Conservation (phyloP, 2,797 vertebrate genomes). For the Coluber constrictor region DNA sequence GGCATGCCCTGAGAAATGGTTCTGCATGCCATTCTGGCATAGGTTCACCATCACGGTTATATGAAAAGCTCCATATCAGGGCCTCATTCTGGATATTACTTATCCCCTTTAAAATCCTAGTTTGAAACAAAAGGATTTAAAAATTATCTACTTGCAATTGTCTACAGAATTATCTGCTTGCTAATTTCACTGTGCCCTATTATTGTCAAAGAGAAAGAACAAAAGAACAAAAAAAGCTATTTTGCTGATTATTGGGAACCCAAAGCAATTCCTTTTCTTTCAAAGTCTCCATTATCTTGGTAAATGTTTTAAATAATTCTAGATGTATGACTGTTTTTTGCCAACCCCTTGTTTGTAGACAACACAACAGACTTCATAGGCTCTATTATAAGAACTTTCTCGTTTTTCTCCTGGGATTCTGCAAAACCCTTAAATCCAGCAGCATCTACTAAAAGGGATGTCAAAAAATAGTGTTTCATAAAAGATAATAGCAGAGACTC, state of each 20-base stretch:
- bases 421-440: background rate
- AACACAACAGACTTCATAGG: background rate
- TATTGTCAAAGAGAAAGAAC: background rate
- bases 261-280: background rate
- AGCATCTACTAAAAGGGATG: too few species aligned
- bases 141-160: too few species aligned
- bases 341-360: background rate
- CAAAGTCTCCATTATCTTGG: background rate
- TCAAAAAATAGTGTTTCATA: background rate
- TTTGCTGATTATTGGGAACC: background rate
- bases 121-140: background rate
- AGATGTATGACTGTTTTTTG: background rate
- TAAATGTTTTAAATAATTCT: background rate
- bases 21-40: too few species aligned
- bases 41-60: background rate
- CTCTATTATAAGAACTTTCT: too few species aligned
- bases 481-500: background rate
- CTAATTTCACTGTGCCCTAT: background rate
- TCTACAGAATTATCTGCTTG: background rate
- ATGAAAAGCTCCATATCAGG: background rate
- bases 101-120: background rate
- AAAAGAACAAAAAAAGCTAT: background rate
- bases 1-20: too few species aligned
- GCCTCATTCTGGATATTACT: background rate
- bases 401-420: background rate